These are phyloP conservation scores for Tachina fera DNA, from an alignment of 2,888 invertebrate genomes.

Conservation along the genomic window DNA sequence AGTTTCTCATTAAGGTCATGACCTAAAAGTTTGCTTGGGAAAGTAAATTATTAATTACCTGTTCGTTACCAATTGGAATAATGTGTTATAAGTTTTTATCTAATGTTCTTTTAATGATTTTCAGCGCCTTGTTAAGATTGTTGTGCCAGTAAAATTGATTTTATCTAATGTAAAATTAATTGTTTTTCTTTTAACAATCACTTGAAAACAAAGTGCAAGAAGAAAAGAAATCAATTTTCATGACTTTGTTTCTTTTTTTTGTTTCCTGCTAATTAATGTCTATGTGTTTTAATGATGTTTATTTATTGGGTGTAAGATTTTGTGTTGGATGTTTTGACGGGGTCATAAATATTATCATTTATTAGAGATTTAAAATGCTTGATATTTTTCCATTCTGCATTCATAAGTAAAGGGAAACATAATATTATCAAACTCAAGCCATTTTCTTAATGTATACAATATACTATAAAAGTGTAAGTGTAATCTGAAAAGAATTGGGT, in stretches of 20 bases:
- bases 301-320: too few relatives aligned
- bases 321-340: too few relatives aligned
- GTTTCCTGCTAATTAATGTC: neutral
- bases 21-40: neutral
- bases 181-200: neutral
- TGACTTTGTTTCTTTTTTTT: neutral
- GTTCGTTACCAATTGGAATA: neutral
- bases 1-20: neutral
- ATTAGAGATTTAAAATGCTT: too few relatives aligned
- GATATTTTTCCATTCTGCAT: too few relatives aligned
- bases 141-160: neutral
- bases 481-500: too few relatives aligned
- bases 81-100: neutral
- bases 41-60: neutral
- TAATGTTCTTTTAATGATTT: slow-evolving; percentile 18
- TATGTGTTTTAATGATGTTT: too few relatives aligned
- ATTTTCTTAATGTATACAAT: too few relatives aligned
- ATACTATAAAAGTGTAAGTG: too few relatives aligned
- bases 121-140: neutral
- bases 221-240: neutral
- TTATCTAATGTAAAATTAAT: slow-evolving; percentile 12
- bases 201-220: neutral
- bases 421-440: too few relatives aligned
- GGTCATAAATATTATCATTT: too few relatives aligned
- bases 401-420: too few relatives aligned